Evolutionary conservation across 2,797 vertebrate genomes (phyloP), one percentile per base, ranked within the genome.

Genomic region (Enteromius fasciolatus): DNA sequence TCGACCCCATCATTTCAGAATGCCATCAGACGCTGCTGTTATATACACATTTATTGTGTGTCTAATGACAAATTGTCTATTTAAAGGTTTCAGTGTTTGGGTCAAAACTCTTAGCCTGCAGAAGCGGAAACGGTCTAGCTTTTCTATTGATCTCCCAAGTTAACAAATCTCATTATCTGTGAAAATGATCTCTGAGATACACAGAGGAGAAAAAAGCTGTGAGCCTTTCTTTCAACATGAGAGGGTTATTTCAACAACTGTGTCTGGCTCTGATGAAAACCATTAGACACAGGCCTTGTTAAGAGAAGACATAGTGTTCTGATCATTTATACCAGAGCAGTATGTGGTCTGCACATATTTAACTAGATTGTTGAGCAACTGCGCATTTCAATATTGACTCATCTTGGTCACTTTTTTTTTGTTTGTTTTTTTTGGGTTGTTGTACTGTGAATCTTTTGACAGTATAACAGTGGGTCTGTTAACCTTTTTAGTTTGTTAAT

Each of bases 241-340:
- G 70, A 63, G 73, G 61, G 48, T 78, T 83, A 79, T 85, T 87
- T 87, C 66, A 78, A 83, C 83, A 72, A 44, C 50, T 52, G 31
- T 81, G 80, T 78, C 83, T 81, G 83, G 17, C 83, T 77, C 73
- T 74, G 73, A 78, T 87, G 78, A 68, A 83, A 72, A 80, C 81
- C 86, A 85, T 87, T 85, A 87, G 84, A 76, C 20, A 23, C 57
- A 88, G 82, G 82, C 33, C 89, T 91, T 84, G 88, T 90, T 90
- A 92, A 78, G 83, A 83, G 67, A 87, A 41, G 44, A 68, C 33
- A 5, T 28, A 57, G 78, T 54, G 57, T 69, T 84, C 31, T 46
- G 63, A 67, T 63, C 23, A 10, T 77, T 81, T 81, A 63, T 79
- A 52, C 15, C 52, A 20, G 74, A 39, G 25, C 83, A 57, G 25